phyloP scores from a whole-genome alignment of 2,113 vertebrate species.

The Sinocyclocheilus grahami region DNA sequence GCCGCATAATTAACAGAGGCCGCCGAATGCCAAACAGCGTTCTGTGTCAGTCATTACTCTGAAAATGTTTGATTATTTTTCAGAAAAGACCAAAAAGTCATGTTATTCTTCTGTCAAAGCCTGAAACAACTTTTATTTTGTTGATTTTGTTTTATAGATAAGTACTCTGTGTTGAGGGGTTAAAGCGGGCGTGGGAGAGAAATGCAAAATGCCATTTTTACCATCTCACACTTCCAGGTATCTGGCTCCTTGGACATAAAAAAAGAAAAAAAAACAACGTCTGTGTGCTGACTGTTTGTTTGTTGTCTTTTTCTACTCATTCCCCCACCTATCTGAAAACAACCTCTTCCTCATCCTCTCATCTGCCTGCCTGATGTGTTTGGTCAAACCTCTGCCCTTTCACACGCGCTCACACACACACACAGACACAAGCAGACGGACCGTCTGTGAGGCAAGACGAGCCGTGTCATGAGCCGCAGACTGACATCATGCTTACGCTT shows the following conservation, averaged over 20 bases:
- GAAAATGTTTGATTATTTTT: slow-evolving; percentile 59
- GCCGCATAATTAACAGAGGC: not conserved
- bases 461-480: slow-evolving; percentile 57
- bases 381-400: slow-evolving; percentile 55
- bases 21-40: slow-evolving; percentile 49
- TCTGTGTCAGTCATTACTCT: slow-evolving; percentile 52
- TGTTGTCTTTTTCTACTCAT: slow-evolving; percentile 78
- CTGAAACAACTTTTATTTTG: slow-evolving; percentile 65
- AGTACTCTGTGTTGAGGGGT: slow-evolving; percentile 84
- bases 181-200: slow-evolving; percentile 78
- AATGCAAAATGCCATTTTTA: slow-evolving; percentile 81
- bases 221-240: slow-evolving; percentile 82
- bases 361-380: slow-evolving; percentile 67
- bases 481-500: slow-evolving; percentile 55
- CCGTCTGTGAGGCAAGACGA: slow-evolving; percentile 52
- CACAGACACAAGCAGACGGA: slow-evolving; percentile 52
- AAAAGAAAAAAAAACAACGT: slow-evolving; percentile 67
- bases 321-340: slow-evolving; percentile 70
- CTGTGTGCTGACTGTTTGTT: slow-evolving; percentile 79
- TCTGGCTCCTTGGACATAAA: slow-evolving; percentile 74
- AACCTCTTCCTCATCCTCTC: slow-evolving; percentile 62
- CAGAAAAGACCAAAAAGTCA: slow-evolving; percentile 54
- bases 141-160: slow-evolving; percentile 82
- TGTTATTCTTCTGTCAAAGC: slow-evolving; percentile 74
- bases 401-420: not conserved